Base-by-base conservation (phyloP, 2,888 invertebrate species). In the Catocala fraxini region DNA sequence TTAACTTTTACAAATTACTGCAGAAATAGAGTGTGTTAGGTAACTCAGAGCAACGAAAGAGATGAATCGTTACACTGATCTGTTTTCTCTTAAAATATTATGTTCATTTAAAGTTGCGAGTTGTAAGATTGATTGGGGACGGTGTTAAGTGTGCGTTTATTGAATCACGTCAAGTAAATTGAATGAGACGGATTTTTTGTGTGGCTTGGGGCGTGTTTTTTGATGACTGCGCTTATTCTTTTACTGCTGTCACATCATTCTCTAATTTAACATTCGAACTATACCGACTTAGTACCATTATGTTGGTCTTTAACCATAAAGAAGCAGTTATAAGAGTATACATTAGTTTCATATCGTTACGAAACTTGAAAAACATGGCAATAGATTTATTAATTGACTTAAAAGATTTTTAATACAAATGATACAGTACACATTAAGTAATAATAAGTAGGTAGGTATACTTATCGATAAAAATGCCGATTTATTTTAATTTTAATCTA, bases 1-100 rank as follows among this genome's bases (percentile, higher is more conserved):
- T 89, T 92, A 91, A 92, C 90, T 91, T 90, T 90, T 90, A 93
- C 92, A 92, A 92, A 93, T 93, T 90, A 87, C 90, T 80, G 75
- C 82, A 77, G 82, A 87, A 87, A 90, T 89, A 89, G 87, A 87
- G 82, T 81, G 88, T 90, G 86, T 85, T 86, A 88, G 86, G 85
- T 85, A 84, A 85, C 84, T 86, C 85, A 81, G 83, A 84, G 42
- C 42, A 63, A 51, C 39, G 46, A 86, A 79, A 71, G 85, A 91
- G 92, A 92, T 91, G 85, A 83, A 91, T 92, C 76, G 89, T 84
- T 83, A 75, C 81, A 86, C 85, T 84, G 86, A 88, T 89, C 90
- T 89, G 84, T 86, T 79, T 86, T 81, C 82, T 83, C 79, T 78
- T 83, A 84, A 89, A 87, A 85, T 84, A 84, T 87, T 82, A 83